phyloP scores from a whole-genome alignment of 2,113 vertebrate species.

The Peromyscus maniculatus region DNA sequence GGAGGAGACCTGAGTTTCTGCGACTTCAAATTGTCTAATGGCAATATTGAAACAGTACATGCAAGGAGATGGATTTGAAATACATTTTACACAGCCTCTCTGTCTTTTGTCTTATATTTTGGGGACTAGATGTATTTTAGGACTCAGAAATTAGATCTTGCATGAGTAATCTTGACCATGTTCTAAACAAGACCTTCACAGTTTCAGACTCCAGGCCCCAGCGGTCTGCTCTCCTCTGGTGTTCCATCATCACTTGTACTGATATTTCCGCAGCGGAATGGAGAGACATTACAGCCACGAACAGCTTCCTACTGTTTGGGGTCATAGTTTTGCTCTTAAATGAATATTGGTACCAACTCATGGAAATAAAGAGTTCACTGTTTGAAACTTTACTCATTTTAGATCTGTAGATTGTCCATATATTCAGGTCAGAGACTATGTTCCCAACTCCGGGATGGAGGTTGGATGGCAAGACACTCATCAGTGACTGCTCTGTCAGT shows the following conservation, averaged over 20 bases:
- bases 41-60: background rate
- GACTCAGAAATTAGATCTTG: conserved; percentile 6
- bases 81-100: background rate
- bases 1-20: background rate
- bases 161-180: background rate
- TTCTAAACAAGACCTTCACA: background rate
- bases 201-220: background rate
- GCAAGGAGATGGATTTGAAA: background rate
- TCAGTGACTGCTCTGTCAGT: background rate
- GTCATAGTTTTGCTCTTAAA: conserved; percentile 4
- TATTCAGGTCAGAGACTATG: background rate
- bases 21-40: conserved; percentile 13
- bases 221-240: background rate
- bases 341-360: conserved; percentile 6
- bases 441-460: background rate
- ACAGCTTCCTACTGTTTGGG: background rate
- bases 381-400: background rate
- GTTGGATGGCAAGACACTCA: background rate
- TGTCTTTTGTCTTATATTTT: background rate
- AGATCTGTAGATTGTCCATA: background rate
- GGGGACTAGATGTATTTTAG: background rate
- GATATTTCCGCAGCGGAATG: background rate
- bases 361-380: background rate
- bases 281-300: background rate
- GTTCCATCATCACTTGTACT: background rate